Percentiles rank a stretch among this genome's conserved stretches.
Evolutionary conservation across 2,888 invertebrate species (phyloP).

Genomic region (Calameuta idolon): DNA sequence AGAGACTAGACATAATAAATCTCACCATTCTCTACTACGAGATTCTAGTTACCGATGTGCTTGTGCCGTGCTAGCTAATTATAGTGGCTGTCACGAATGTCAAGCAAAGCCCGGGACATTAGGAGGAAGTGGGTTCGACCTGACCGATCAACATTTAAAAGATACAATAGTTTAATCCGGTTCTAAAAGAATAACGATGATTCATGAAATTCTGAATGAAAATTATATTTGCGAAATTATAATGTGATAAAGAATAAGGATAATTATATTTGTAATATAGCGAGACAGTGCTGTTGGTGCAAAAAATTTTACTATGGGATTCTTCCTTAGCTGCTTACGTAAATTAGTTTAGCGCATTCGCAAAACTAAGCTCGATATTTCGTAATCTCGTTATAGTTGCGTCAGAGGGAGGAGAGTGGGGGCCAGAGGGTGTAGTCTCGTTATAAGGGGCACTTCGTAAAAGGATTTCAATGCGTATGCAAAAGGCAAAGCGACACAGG

Average conservation of each 20-base stretch:
- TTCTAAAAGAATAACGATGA: background rate
- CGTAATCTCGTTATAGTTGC: background rate
- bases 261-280: background rate
- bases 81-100: background rate
- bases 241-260: background rate
- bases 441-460: background rate
- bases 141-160: background rate
- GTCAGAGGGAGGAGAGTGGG: background rate
- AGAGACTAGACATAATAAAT: conserved; percentile 7
- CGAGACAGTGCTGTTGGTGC: background rate
- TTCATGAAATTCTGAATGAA: background rate
- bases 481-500: background rate
- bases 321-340: background rate
- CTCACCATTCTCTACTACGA: background rate
- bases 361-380: conserved; percentile 5
- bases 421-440: background rate
- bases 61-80: background rate
- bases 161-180: background rate
- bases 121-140: background rate
- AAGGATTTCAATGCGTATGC: background rate
- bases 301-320: background rate
- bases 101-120: background rate
- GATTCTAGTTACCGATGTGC: conserved; percentile 4
- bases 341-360: background rate
- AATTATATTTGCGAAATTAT: background rate